A percentile compares a stretch with the other conserved stretches of the same genome.
phyloP scores from a whole-genome alignment of 2,888 invertebrate species.

The Cephus pygmeus region DNA sequence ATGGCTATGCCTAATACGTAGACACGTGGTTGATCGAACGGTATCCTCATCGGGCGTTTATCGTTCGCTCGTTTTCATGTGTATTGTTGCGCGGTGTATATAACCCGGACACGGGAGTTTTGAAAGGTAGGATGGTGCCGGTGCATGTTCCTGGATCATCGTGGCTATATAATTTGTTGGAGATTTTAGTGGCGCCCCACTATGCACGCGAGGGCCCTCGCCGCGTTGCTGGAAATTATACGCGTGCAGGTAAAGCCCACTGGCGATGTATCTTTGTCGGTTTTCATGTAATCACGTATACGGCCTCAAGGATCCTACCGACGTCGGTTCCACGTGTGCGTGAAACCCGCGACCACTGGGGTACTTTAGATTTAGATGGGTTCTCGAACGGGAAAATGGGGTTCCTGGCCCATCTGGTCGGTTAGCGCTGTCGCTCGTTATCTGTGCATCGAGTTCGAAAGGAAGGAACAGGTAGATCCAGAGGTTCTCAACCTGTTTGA shows the following conservation, averaged over 20 bases:
- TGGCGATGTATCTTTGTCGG: neutral
- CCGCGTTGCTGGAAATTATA: neutral
- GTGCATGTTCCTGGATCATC: slow-evolving; percentile 21
- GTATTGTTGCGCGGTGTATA: neutral
- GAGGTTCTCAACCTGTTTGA: slow-evolving; percentile 30
- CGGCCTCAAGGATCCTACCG: neutral
- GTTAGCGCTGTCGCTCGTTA: slow-evolving; percentile 39
- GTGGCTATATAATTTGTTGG: slow-evolving; percentile 20
- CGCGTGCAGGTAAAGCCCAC: neutral
- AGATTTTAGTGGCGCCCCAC: slow-evolving; percentile 18
- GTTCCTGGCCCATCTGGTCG: slow-evolving; percentile 22
- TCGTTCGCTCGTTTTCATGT: neutral
- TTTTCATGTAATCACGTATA: neutral
- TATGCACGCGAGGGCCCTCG: neutral
- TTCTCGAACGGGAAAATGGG: slow-evolving; percentile 41
- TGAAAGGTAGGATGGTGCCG: neutral
- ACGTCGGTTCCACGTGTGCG: neutral
- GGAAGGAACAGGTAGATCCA: slow-evolving; percentile 37
- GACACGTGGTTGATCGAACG: neutral
- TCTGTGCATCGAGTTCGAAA: slow-evolving; percentile 35
- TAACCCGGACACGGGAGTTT: slow-evolving; percentile 11
- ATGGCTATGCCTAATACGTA: neutral
- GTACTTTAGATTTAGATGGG: slow-evolving; percentile 42
- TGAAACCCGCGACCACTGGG: slow-evolving; percentile 9
- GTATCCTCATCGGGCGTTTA: neutral